Evolutionary conservation across 2,888 invertebrate species (phyloP).

Genomic region (Phorcus lineatus): DNA sequence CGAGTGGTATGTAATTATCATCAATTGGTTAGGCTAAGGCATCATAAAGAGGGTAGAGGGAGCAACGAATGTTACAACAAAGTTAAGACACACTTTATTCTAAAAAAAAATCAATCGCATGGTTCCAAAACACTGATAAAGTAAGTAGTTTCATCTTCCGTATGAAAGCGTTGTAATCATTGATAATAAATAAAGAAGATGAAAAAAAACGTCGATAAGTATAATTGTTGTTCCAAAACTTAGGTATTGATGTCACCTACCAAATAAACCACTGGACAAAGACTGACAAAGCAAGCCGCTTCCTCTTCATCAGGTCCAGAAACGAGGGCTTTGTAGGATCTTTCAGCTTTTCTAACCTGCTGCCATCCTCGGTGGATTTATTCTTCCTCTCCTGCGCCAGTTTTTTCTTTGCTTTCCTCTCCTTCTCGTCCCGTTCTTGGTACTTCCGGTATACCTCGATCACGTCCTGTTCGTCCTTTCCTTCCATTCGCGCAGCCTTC

Average conservation of each 20-base stretch:
- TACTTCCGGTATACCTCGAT: neutral
- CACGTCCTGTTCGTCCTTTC: slow-evolving; percentile 37
- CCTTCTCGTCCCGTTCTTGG: neutral
- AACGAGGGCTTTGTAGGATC: slow-evolving; percentile 25
- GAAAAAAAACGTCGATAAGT: too few relatives aligned
- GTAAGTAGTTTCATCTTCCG: too few relatives aligned
- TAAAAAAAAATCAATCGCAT: too few relatives aligned
- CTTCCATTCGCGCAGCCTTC: slow-evolving; percentile 52
- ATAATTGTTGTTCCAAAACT: too few relatives aligned
- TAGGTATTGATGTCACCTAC: slow-evolving; percentile 31
- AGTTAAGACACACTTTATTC: too few relatives aligned
- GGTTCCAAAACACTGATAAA: too few relatives aligned
- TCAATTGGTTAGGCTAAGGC: too few relatives aligned
- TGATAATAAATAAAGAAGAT: too few relatives aligned
- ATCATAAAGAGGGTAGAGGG: too few relatives aligned
- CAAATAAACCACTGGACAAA: slow-evolving; percentile 52
- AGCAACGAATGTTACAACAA: too few relatives aligned
- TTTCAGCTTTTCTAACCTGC: slow-evolving; percentile 31
- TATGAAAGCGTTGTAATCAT: too few relatives aligned
- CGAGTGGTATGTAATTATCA: too few relatives aligned
- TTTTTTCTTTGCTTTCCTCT: neutral
- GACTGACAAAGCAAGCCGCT: slow-evolving; percentile 42
- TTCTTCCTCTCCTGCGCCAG: neutral
- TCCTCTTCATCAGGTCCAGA: slow-evolving; percentile 50
- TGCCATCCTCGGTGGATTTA: neutral